Conservation (phyloP, 2,113 vertebrate species). For the Hoplias malabaricus region DNA sequence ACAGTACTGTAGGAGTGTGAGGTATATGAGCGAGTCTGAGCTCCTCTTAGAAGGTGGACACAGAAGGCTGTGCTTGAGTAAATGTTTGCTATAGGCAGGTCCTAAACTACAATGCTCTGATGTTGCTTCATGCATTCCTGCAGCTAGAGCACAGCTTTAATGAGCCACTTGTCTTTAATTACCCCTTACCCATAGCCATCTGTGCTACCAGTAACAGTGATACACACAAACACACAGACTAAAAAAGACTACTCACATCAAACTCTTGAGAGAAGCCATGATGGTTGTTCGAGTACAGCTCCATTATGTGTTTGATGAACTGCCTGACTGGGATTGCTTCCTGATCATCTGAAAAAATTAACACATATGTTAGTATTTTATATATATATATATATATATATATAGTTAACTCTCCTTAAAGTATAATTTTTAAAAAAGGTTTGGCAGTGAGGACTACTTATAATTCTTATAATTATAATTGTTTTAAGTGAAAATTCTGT, state of each 20-base stretch:
- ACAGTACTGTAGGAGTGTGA: background rate
- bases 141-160: constrained; percentile 64
- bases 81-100: constrained; percentile 75
- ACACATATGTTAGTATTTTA: constrained; percentile 14
- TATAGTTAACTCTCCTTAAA: no score
- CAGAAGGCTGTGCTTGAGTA: constrained; percentile 29
- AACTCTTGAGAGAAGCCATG: constrained; percentile 97
- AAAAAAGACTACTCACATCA: constrained; percentile 65
- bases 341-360: constrained; percentile 88
- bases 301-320: constrained; percentile 93
- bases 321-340: constrained; percentile 94
- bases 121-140: constrained; percentile 80
- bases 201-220: constrained; percentile 58
- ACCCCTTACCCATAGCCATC: constrained; percentile 66
- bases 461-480: no score
- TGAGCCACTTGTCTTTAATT: constrained; percentile 66
- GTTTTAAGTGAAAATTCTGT: no score
- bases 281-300: constrained; percentile 94
- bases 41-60: constrained; percentile 3
- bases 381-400: no score
- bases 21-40: background rate
- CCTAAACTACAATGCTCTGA: constrained; percentile 79
- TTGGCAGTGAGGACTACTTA: no score
- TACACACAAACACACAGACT: background rate
- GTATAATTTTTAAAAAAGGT: no score